These are phyloP conservation scores for Zapus hudsonius DNA, from an alignment of 2,113 vertebrate genomes.

Conservation along the genomic window DNA sequence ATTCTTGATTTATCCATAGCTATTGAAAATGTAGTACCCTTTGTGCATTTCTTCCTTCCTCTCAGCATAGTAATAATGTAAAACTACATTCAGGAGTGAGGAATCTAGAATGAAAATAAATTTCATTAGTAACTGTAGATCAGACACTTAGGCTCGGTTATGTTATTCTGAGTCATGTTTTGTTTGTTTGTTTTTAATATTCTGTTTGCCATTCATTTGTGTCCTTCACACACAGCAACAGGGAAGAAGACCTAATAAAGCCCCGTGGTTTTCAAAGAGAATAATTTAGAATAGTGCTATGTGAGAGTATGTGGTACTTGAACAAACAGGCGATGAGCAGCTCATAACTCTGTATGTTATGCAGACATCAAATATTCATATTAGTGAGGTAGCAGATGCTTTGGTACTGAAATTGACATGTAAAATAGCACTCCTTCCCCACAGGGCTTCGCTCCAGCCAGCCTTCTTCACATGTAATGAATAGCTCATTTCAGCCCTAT, in stretches of 20 bases:
- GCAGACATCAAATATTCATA: conserved; percentile 83
- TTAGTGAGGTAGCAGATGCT: conserved; percentile 85
- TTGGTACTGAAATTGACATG: conserved; percentile 82
- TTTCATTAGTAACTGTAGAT: conserved; percentile 41
- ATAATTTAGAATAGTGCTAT: conserved; percentile 74
- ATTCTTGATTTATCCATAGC: not conserved
- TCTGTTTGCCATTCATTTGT: not conserved
- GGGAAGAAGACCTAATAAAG: conserved; percentile 65
- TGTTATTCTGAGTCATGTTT: not conserved
- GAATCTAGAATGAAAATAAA: conserved; percentile 41
- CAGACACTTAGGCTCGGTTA: conserved; percentile 29
- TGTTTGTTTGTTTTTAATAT: conserved; percentile 28
- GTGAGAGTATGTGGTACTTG: conserved; percentile 74
- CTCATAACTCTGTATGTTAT: conserved; percentile 82
- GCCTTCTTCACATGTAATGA: conserved; percentile 85
- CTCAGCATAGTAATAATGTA: not conserved
- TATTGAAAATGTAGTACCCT: not conserved
- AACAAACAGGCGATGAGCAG: conserved; percentile 81
- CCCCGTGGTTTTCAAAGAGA: conserved; percentile 71
- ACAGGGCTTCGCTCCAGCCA: conserved; percentile 80
- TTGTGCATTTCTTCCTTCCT: not conserved
- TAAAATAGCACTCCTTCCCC: conserved; percentile 81
- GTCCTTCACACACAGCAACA: conserved; percentile 39
- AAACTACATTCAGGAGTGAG: not conserved
- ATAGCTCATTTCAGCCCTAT: conserved; percentile 84